These are phyloP conservation scores for Nyctalus aviator DNA, from an alignment of 2,797 vertebrate genomes.

Conservation along the genomic window DNA sequence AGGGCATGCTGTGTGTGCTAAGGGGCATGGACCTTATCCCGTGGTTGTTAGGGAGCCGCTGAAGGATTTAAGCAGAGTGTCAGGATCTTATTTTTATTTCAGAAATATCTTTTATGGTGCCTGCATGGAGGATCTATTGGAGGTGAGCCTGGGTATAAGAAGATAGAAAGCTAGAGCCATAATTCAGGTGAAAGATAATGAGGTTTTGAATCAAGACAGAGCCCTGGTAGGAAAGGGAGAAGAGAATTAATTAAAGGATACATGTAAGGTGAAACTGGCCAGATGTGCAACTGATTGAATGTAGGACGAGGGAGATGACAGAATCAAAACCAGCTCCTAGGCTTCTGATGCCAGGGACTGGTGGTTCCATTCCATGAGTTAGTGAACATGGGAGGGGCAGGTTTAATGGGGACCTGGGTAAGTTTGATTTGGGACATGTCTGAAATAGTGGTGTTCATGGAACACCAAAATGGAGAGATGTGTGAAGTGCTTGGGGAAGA, in stretches of 20 bases:
- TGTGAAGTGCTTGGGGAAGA: not conserved
- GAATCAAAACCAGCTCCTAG: not conserved
- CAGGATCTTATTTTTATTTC: slow-evolving; percentile 3
- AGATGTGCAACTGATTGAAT: not conserved
- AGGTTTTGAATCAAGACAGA: slow-evolving; percentile 55
- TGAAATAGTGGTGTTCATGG: not conserved
- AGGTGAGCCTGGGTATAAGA: not conserved
- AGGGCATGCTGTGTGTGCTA: no score
- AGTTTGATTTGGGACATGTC: not conserved
- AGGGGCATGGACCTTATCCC: not conserved
- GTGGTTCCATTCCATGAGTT: not conserved
- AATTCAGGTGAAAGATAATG: slow-evolving; percentile 57
- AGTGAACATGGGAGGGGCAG: not conserved
- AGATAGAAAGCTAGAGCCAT: slow-evolving; percentile 16
- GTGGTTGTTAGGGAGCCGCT: not conserved
- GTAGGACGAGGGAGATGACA: not conserved
- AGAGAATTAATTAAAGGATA: slow-evolving; percentile 52
- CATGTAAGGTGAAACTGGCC: not conserved
- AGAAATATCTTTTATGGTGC: slow-evolving; percentile 40
- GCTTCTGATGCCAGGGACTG: not conserved
- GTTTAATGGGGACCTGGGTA: not conserved
- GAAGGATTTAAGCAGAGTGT: not conserved
- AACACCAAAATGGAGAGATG: not conserved
- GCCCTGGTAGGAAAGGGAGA: slow-evolving; percentile 18
- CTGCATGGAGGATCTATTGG: not conserved